Evolutionary conservation across 1,140 invertebrate genomes (phyloP), one percentile per base, ranked within the genome.

Genomic region (Eurosta solidaginis): DNA sequence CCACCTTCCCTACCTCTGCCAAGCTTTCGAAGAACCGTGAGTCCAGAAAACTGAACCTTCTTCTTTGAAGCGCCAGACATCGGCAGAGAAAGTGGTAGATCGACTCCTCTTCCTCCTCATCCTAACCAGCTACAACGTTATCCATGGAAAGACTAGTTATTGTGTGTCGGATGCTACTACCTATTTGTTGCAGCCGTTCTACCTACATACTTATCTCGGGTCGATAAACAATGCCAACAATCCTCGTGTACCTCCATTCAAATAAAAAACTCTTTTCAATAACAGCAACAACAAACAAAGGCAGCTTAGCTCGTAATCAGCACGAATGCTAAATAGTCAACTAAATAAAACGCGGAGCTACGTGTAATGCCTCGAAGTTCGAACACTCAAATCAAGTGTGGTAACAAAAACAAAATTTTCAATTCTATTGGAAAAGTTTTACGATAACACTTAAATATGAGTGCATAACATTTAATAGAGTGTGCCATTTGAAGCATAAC

Each of bases 361-460:
- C 50, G 50, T 54, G 50, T 29, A n/a, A n/a, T 54, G 50, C 22
- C 50, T 54, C 22, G 50, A 25, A 25, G 50, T n/a, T n/a, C n/a
- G n/a, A n/a, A n/a, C 50, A 54, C 50, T 54, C 50, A 36, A 73
- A 73, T 73, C 33, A 73, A 73, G 63, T 42, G 63, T 42, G n/a
- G n/a, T 45, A 76, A 29, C 25, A 52, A 54, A 6, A 12, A 10
- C 9, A 29, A 76, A 47, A 50, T 54, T 36, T 29, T 14, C 50
- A 20, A 33, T 33, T 50, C 47, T 76, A 76, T 76, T 76, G 47
- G 29, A 50, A 76, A 76, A 76, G 74, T 76, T 76, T 76, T 52
- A 50, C 74, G 74, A 76, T 76, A 76, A 76, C 50, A 76, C 74
- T 76, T 47, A 52, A 76, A 76, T 44, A 76, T 50, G 50, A 76